These are phyloP conservation scores for Meliscaeva auricollis DNA, from an alignment of 2,888 invertebrate genomes.

Conservation along the genomic window DNA sequence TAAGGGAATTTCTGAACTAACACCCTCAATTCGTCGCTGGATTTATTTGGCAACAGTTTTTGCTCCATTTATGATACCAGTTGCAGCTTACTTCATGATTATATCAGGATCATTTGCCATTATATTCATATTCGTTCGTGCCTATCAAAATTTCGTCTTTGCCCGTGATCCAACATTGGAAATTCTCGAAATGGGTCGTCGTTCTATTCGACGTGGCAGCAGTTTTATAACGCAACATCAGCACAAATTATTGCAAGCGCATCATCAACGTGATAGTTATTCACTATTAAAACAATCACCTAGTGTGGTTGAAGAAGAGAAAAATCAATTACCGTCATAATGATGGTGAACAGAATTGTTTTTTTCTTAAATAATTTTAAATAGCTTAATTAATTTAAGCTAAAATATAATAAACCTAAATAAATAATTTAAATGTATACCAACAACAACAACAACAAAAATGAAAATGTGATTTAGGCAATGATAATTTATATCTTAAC, in stretches of 20 bases:
- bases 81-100: constrained; percentile 90
- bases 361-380: constrained; percentile 30
- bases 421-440: background rate
- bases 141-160: constrained; percentile 90
- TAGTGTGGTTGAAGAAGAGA: constrained; percentile 75
- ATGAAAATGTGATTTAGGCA: constrained; percentile 68
- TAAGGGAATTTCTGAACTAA: constrained; percentile 92
- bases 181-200: constrained; percentile 91
- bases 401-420: background rate
- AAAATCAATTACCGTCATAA: constrained; percentile 53
- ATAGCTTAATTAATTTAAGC: constrained; percentile 31
- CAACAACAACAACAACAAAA: constrained; percentile 17
- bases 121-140: constrained; percentile 88
- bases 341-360: constrained; percentile 25
- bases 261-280: constrained; percentile 82
- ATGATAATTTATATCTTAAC: constrained; percentile 70
- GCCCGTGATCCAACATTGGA: constrained; percentile 88
- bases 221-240: constrained; percentile 83
- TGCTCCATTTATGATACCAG: constrained; percentile 89
- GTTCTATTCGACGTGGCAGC: constrained; percentile 88
- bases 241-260: constrained; percentile 79
- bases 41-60: constrained; percentile 92
- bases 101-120: constrained; percentile 88
- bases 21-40: constrained; percentile 92
- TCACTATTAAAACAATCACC: constrained; percentile 80